Percentiles rank a stretch among this genome's conserved stretches.
Conservation (phyloP, 2,113 vertebrate genomes). For the Zosterops hypoxanthus region DNA sequence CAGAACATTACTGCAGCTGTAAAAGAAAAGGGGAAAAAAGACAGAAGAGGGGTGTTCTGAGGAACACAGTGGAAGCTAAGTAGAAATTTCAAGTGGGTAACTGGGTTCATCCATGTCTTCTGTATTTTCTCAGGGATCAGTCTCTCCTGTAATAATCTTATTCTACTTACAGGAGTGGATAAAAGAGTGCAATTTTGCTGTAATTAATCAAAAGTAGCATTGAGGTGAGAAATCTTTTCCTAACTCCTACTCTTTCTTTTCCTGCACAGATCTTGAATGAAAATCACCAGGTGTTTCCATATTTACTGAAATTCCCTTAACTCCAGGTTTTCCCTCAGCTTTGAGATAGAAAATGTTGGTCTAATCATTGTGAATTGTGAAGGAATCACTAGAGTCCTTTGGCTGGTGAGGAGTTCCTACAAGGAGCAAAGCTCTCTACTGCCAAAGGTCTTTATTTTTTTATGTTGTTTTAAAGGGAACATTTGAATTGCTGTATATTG, state of each 20-base stretch:
- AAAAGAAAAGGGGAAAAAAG: not conserved
- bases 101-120: not conserved
- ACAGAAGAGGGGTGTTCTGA: not conserved
- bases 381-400: slow-evolving; percentile 26
- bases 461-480: not conserved
- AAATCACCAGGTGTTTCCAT: not conserved
- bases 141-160: not conserved
- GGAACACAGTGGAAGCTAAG: not conserved
- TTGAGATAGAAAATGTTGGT: not conserved
- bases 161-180: not conserved
- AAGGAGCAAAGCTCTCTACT: not conserved
- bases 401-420: not conserved
- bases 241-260: not conserved
- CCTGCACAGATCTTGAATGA: not conserved
- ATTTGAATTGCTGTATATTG: not conserved
- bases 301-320: slow-evolving; percentile 27
- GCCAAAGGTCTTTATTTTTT: not conserved
- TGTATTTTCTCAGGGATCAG: not conserved
- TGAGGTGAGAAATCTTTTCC: not conserved
- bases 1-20: not conserved
- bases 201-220: slow-evolving; percentile 17
- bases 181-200: not conserved
- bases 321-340: not conserved
- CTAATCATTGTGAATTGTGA: slow-evolving; percentile 49
- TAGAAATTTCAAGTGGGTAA: not conserved